phyloP scores from a whole-genome alignment of 2,888 invertebrate species.

The Nasonovia ribisnigri region DNA sequence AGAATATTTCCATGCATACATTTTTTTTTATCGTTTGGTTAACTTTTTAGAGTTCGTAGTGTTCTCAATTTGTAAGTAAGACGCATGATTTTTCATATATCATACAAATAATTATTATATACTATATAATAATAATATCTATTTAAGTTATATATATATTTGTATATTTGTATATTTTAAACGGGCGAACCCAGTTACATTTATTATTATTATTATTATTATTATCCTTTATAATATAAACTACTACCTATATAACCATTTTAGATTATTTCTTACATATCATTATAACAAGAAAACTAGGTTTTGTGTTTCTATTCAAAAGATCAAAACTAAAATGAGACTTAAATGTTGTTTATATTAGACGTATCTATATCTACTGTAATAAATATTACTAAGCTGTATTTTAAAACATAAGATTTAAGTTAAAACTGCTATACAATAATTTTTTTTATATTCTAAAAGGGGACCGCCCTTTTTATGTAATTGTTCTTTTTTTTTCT shows the following conservation, averaged over 20 bases:
- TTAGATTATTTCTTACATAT: background rate
- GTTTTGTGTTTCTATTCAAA: background rate
- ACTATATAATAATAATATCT: background rate
- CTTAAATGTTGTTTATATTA: no score
- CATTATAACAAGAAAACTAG: background rate
- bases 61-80: background rate
- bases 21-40: background rate
- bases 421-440: background rate
- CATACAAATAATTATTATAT: background rate
- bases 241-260: background rate
- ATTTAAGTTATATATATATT: background rate
- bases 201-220: no score
- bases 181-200: no score
- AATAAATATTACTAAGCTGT: no score
- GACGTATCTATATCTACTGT: no score
- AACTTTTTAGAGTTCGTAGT: background rate
- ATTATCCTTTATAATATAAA: no score
- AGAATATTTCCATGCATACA: conserved; percentile 3
- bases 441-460: background rate
- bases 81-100: background rate
- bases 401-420: background rate
- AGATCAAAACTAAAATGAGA: no score
- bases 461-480: background rate
- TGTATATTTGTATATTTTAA: no score
- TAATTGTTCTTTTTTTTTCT: background rate